These are phyloP conservation scores for Lypha dubia DNA, from an alignment of 2,888 invertebrate genomes.

Conservation along the genomic window DNA sequence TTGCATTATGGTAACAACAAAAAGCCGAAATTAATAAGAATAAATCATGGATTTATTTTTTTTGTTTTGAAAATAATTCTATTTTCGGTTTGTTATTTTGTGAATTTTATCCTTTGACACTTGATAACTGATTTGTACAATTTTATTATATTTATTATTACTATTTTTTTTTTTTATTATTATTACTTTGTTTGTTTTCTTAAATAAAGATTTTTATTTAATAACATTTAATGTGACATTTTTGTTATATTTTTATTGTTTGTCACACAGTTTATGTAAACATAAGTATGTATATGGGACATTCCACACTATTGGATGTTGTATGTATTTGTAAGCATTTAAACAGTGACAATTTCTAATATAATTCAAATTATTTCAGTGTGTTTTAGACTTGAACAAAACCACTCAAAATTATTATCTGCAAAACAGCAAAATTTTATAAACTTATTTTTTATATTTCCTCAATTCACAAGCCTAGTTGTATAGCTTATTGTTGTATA, in stretches of 20 bases:
- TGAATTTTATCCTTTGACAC: constrained; percentile 36
- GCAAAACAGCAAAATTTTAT: too few relatives aligned
- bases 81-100: constrained; percentile 31
- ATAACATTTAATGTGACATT: constrained; percentile 40
- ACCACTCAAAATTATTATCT: too few relatives aligned
- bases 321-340: background rate
- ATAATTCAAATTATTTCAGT: too few relatives aligned
- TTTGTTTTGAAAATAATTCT: background rate
- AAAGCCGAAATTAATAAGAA: background rate
- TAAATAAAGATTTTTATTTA: constrained; percentile 67
- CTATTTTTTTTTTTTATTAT: too few relatives aligned
- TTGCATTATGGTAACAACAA: constrained; percentile 36
- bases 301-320: too few relatives aligned
- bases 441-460: too few relatives aligned
- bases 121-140: constrained; percentile 68
- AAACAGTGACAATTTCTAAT: background rate
- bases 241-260: constrained; percentile 1
- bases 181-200: constrained; percentile 64
- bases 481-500: too few relatives aligned
- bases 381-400: too few relatives aligned
- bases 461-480: too few relatives aligned
- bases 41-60: background rate
- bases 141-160: constrained; percentile 64
- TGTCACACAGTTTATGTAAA: background rate
- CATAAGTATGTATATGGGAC: too few relatives aligned